A percentile compares a stretch with the other conserved stretches of the same genome.
phyloP scores from a whole-genome alignment of 2,113 vertebrate species.

The Cebus imitator region DNA sequence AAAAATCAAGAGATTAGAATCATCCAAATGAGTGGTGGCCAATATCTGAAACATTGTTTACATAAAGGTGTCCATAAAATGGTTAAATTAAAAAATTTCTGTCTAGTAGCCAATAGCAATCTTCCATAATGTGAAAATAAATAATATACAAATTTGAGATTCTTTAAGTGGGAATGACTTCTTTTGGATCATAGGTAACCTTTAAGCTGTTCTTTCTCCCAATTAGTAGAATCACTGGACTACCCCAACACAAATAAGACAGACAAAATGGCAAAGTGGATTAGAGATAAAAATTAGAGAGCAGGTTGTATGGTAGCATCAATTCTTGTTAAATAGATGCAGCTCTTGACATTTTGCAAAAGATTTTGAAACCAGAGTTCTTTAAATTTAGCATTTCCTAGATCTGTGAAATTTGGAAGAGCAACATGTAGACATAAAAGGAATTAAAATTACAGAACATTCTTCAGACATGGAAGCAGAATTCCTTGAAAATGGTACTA shows the following conservation, averaged over 20 bases:
- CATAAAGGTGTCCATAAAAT: background rate
- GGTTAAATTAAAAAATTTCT: background rate
- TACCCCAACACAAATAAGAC: background rate
- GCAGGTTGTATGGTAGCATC: background rate
- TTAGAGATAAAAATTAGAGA: background rate
- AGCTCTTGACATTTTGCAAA: background rate
- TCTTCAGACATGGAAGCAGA: background rate
- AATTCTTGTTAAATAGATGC: background rate
- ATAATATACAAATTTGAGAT: background rate
- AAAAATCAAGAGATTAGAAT: background rate
- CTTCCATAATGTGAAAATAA: background rate
- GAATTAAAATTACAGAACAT: background rate
- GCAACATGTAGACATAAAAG: background rate
- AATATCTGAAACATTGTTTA: background rate
- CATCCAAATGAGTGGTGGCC: background rate
- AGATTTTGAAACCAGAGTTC: background rate
- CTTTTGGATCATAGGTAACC: background rate
- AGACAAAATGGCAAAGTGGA: background rate
- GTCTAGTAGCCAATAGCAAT: background rate
- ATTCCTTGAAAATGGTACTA: background rate
- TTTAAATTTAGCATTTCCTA: conserved; percentile 6
- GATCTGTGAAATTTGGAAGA: background rate
- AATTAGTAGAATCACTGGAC: background rate
- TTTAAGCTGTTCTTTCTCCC: background rate
- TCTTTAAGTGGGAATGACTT: background rate